Conservation (phyloP, 64 coral and sea anemone species). For the Montipora cactus region DNA sequence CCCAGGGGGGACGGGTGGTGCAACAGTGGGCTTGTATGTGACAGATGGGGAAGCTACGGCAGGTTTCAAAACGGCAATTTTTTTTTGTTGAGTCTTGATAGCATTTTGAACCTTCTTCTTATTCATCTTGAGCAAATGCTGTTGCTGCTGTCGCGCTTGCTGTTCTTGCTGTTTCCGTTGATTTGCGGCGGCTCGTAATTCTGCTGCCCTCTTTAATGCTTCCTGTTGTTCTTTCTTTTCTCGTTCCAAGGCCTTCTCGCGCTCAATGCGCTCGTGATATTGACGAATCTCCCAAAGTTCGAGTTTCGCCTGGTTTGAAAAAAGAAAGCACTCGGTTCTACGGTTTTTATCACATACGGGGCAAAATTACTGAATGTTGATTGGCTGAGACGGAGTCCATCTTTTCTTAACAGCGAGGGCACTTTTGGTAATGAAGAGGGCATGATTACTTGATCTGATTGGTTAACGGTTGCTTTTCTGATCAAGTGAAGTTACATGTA, state of each 20-base stretch:
- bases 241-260: conserved; percentile 87
- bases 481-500: no score
- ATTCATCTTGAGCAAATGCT: conserved; percentile 79
- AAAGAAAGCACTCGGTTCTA: background rate
- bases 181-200: conserved; percentile 84
- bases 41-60: conserved; percentile 24
- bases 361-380: no score
- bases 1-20: conserved; percentile 1
- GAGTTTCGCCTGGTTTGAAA: conserved; percentile 72
- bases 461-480: no score
- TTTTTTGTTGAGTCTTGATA: conserved; percentile 90
- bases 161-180: conserved; percentile 94
- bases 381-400: no score
- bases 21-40: conserved; percentile 48
- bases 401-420: no score
- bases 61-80: conserved; percentile 43
- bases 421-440: no score
- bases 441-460: no score
- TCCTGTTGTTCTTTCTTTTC: conserved; percentile 96
- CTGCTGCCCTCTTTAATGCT: conserved; percentile 77
- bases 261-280: conserved; percentile 92
- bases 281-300: conserved; percentile 99
- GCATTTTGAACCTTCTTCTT: conserved; percentile 96
- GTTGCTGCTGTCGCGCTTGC: conserved; percentile 91
- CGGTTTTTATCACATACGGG: no score